phyloP scores from a whole-genome alignment of 2,888 invertebrate genomes.

The Tipula confusa region DNA sequence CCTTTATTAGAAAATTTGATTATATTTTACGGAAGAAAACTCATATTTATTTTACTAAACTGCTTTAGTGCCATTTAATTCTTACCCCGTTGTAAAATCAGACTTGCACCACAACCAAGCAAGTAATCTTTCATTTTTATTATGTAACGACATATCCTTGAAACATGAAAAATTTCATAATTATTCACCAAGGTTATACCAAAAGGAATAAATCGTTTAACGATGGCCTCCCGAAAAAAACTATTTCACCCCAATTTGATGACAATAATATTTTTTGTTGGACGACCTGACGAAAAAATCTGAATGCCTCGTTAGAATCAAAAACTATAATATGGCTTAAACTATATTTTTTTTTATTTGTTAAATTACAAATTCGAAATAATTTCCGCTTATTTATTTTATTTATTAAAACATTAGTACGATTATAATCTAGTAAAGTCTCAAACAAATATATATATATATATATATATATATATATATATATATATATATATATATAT shows the following conservation, averaged over 20 bases:
- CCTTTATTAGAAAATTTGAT: too few relatives aligned
- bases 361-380: constrained; percentile 6
- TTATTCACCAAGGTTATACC: not conserved
- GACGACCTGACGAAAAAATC: not conserved
- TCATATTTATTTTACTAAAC: too few relatives aligned
- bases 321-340: not conserved
- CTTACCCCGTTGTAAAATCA: too few relatives aligned
- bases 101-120: too few relatives aligned
- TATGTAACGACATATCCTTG: not conserved
- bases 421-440: not conserved
- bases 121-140: not conserved
- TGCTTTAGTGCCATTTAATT: too few relatives aligned
- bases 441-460: not conserved
- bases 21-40: too few relatives aligned
- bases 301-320: not conserved
- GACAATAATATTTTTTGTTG: not conserved
- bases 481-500: not conserved
- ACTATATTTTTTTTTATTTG: not conserved
- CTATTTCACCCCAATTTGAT: not conserved
- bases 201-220: not conserved
- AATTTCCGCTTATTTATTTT: constrained; percentile 20
- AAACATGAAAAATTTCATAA: not conserved
- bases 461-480: too few relatives aligned
- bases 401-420: not conserved
- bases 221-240: not conserved